Percentiles rank a stretch among this genome's conserved stretches.
Evolutionary conservation across 2,797 vertebrate species (phyloP).

Genomic region (Hemibagrus guttatus): DNA sequence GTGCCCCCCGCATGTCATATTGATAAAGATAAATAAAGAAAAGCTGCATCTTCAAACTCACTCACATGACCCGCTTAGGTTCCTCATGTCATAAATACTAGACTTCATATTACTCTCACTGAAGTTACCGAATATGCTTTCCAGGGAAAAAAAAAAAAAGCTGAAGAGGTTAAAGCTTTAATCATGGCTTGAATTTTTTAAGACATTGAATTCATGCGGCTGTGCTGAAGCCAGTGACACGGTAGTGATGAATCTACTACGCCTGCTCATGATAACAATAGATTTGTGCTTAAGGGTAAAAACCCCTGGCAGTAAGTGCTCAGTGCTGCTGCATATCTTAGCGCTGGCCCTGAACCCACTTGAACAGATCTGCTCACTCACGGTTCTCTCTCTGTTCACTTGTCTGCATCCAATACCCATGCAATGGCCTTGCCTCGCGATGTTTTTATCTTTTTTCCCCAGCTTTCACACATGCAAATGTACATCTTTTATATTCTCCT

Average conservation of each 20-base stretch:
- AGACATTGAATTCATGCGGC: too few relatives aligned
- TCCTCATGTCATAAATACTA: not conserved
- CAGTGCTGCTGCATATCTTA: conserved; percentile 15
- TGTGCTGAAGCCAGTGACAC: not conserved
- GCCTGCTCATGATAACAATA: conserved; percentile 2
- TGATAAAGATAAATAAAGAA: not conserved
- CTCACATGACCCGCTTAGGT: not conserved
- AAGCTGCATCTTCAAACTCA: not conserved
- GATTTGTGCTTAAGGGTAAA: conserved; percentile 24
- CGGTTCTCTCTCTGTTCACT: not conserved
- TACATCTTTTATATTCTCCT: conserved; percentile 27
- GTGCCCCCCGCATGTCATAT: too few relatives aligned
- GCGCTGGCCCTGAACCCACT: conserved; percentile 3
- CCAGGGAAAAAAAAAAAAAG: not conserved
- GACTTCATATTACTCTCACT: not conserved
- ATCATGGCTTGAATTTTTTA: not conserved
- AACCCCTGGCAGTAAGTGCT: conserved; percentile 8
- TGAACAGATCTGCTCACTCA: conserved; percentile 6
- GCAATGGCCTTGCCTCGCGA: not conserved
- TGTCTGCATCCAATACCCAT: conserved; percentile 16
- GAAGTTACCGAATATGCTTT: not conserved
- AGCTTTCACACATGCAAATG: conserved; percentile 12
- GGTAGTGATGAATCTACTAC: not conserved
- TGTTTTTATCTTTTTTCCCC: not conserved
- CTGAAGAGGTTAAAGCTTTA: not conserved